Conservation (phyloP, 2,797 vertebrate species). For the Tarsius wallacei region DNA sequence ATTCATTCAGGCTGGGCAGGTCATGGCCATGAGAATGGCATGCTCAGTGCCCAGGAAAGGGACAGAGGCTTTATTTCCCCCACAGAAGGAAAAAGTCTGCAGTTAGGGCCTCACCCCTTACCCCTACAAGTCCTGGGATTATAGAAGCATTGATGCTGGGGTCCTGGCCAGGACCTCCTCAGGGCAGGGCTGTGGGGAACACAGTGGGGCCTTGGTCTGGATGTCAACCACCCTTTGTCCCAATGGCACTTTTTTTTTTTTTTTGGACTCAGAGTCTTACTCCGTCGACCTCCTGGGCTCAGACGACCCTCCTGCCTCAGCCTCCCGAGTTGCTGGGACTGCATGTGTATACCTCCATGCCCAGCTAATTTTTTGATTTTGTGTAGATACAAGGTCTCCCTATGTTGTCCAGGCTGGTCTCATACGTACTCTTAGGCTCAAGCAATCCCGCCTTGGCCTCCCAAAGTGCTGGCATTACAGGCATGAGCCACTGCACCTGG, state of each 20-base stretch:
- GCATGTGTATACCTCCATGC: too few relatives aligned
- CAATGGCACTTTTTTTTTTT: not conserved
- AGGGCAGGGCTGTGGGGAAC: not conserved
- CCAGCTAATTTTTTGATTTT: too few relatives aligned
- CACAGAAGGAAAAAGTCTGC: not conserved
- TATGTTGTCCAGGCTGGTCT: too few relatives aligned
- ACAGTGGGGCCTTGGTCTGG: not conserved
- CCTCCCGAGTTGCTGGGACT: too few relatives aligned
- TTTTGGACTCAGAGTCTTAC: too few relatives aligned
- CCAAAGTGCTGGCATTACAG: too few relatives aligned
- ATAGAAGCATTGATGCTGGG: not conserved
- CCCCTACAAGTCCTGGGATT: not conserved
- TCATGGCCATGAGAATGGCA: not conserved
- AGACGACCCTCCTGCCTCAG: too few relatives aligned
- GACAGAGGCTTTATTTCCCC: not conserved
- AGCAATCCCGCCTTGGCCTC: too few relatives aligned
- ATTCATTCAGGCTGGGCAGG: constrained; percentile 50
- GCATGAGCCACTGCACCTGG: too few relatives aligned
- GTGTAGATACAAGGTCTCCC: too few relatives aligned
- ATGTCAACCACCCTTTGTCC: not conserved
- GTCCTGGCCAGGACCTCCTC: not conserved
- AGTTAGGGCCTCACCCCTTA: not conserved
- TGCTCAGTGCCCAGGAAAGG: not conserved
- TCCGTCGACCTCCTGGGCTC: too few relatives aligned
- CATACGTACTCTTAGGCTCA: too few relatives aligned